Evolutionary conservation across 2,888 invertebrate genomes (phyloP), one percentile per base, ranked within the genome.

Genomic region (Hirudinaria manillensis): DNA sequence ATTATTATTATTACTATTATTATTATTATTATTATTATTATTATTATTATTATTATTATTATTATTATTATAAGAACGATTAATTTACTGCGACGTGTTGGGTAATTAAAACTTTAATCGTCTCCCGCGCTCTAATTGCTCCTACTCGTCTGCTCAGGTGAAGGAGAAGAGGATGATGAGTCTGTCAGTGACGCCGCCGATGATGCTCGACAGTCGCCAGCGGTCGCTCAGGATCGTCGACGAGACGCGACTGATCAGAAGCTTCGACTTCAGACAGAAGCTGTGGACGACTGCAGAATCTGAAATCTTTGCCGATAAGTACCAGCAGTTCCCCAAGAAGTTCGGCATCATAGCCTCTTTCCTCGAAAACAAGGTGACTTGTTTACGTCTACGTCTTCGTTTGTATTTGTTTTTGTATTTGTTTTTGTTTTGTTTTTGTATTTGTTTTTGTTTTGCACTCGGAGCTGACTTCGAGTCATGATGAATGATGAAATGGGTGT

Each of bases 281-380:
- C 34, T 65, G 34, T 73, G 73, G 73, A 55, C n/a, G 3, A 36
- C 36, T 24, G 32, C 65, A 3, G 73, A 73, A 65, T 53, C 65
- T 3, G 73, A 73, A 36, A 32, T 73, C 19, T 73, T 73, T 21
- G 73, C 73, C 1, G 73, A 73, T 36, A 73, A 73, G 73, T 73
- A 65, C 65, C 73, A 73, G 32, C 73, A 65, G 73, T 73, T n/a
- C 29, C 73, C 73, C 27, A 73, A 73, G 65, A 73, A 73, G 73
- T 73, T 73, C 29, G 65, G 36, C n/a, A 24, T 73, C 55, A 73
- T 73, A 32, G 73, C 73, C 7, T 61, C 61, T 19, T 65, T 27
- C 45, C 73, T 73, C 27, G 73, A 73, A 36, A 73, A 73, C 27
- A 73, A 73, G 65, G 73, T 65, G 34, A 24, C 6, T 65, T 7